These are phyloP conservation scores for Brachyhypopomus gauderio DNA, from an alignment of 2,113 vertebrate genomes.

Conservation along the genomic window DNA sequence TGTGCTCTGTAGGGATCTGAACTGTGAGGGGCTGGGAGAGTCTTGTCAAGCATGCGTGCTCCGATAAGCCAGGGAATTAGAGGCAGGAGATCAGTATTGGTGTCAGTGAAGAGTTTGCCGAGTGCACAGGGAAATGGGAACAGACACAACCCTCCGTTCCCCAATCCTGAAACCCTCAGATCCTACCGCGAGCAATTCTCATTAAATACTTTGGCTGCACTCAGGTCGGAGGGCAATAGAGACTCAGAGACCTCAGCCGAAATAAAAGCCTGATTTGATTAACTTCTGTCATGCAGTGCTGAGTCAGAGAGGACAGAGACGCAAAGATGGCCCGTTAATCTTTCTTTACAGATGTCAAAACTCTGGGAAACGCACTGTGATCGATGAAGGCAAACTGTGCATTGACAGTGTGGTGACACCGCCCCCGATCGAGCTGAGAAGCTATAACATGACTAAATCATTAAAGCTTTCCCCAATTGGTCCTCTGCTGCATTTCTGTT, in stretches of 20 bases:
- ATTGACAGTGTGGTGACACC: conserved; percentile 42
- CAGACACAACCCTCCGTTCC: conserved; percentile 9
- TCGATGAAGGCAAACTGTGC: conserved; percentile 33
- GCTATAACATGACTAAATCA: conserved; percentile 39
- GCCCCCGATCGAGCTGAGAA: conserved; percentile 33
- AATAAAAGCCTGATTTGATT: conserved; percentile 31
- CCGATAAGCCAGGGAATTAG: conserved; percentile 75
- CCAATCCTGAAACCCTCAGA: not conserved
- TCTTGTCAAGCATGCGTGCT: conserved; percentile 67
- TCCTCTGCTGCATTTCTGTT: conserved; percentile 7
- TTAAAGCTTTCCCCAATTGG: conserved; percentile 16
- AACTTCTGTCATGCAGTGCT: conserved; percentile 38
- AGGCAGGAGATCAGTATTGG: conserved; percentile 63
- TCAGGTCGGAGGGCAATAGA: conserved; percentile 15
- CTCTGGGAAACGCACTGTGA: conserved; percentile 35
- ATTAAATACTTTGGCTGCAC: too few relatives aligned
- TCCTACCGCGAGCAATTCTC: not conserved
- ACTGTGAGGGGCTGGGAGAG: conserved; percentile 64
- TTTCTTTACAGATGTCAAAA: conserved; percentile 24
- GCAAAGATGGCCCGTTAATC: conserved; percentile 42
- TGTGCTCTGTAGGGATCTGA: conserved; percentile 56
- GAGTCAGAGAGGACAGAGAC: conserved; percentile 14
- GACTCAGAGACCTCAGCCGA: not conserved
- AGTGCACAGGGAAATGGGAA: conserved; percentile 29
- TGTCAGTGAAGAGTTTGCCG: conserved; percentile 51